Percentiles rank a stretch among this genome's conserved stretches.
These are phyloP conservation scores for Hirtodrosophila duncani DNA, from an alignment of 2,888 invertebrate genomes.

Conservation along the genomic window DNA sequence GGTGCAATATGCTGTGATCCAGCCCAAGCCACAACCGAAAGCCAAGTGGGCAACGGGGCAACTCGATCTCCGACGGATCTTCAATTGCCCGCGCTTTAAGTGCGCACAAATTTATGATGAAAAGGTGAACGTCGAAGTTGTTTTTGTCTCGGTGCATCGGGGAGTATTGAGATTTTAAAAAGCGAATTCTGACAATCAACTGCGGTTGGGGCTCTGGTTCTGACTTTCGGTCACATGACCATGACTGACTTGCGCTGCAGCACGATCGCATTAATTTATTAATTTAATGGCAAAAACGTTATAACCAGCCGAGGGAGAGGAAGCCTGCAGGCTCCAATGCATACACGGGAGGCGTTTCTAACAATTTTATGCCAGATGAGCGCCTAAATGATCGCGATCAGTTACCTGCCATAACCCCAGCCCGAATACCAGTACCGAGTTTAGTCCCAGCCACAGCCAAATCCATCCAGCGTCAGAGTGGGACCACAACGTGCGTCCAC, in stretches of 20 bases:
- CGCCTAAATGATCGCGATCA: slow-evolving; percentile 70
- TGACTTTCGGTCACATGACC: slow-evolving; percentile 27
- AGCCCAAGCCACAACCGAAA: slow-evolving; percentile 5
- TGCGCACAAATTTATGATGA: slow-evolving; percentile 53
- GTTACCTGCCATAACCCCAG: slow-evolving; percentile 44
- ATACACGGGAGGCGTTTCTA: slow-evolving; percentile 75
- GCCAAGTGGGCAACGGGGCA: slow-evolving; percentile 44
- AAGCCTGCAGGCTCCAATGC: slow-evolving; percentile 7
- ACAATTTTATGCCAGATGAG: slow-evolving; percentile 75
- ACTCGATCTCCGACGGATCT: too few relatives aligned
- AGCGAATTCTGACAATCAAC: slow-evolving; percentile 54
- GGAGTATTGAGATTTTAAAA: slow-evolving; percentile 58
- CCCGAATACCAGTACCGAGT: slow-evolving; percentile 21
- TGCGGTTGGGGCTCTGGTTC: slow-evolving; percentile 6
- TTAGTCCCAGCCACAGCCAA: slow-evolving; percentile 14
- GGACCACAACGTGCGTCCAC: slow-evolving; percentile 60
- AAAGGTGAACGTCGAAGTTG: slow-evolving; percentile 36
- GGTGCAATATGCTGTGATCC: slow-evolving; percentile 6
- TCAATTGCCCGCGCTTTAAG: slow-evolving; percentile 24
- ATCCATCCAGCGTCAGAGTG: slow-evolving; percentile 14
- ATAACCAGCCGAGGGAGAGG: slow-evolving; percentile 37
- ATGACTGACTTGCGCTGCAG: too few relatives aligned
- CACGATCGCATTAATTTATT: slow-evolving; percentile 76
- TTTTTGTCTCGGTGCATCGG: slow-evolving; percentile 33
- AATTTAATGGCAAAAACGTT: slow-evolving; percentile 77